Conservation (phyloP, 2,113 vertebrate species). For the Vidua macroura region DNA sequence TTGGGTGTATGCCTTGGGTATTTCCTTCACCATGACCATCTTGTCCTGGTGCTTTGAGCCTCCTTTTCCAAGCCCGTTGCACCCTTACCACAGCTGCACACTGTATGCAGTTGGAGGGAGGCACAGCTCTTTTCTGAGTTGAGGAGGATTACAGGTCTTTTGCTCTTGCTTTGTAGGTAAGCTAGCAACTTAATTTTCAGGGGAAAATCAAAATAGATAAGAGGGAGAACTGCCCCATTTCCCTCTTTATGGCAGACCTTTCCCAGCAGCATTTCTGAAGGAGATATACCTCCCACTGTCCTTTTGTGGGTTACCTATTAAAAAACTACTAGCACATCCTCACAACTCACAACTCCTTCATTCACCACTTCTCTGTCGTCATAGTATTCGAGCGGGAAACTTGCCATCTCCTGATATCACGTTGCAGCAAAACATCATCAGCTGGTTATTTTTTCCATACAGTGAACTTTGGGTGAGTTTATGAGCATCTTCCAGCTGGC, state of each 20-base stretch:
- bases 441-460: not conserved
- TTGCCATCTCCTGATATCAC: not conserved
- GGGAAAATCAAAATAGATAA: not conserved
- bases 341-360: not conserved
- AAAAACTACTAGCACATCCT: not conserved
- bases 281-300: not conserved
- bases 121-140: not conserved
- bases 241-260: not conserved
- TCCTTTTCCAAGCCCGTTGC: not conserved
- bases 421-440: not conserved
- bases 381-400: not conserved
- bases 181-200: not conserved
- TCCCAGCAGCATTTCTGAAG: not conserved
- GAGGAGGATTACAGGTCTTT: not conserved
- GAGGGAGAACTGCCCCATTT: not conserved
- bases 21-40: not conserved
- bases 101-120: not conserved
- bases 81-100: not conserved
- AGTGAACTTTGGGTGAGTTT: not conserved
- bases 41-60: not conserved
- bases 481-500: not conserved
- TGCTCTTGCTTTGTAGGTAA: not conserved
- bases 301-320: not conserved
- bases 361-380: not conserved
- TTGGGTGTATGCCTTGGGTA: not conserved